Evolutionary conservation across 2,888 invertebrate species (phyloP).

Genomic region (Parnassius smintheus): DNA sequence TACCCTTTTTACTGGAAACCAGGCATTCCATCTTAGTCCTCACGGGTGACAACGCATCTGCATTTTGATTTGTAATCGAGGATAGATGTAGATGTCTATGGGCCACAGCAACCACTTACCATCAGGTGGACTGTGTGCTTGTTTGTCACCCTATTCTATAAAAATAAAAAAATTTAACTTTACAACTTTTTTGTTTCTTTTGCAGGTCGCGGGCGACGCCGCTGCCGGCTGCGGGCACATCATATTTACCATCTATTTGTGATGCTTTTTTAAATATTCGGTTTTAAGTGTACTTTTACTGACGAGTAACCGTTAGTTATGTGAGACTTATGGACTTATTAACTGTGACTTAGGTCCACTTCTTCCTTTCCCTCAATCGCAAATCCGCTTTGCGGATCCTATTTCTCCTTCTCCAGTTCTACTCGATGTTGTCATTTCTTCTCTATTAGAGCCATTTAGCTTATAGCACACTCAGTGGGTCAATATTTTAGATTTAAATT

Average conservation of each 20-base stretch:
- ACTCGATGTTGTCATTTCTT: conserved; percentile 15
- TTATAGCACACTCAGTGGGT: conserved; percentile 12
- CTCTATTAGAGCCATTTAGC: conserved; percentile 20
- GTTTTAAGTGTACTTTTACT: conserved; percentile 40
- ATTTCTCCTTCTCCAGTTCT: conserved; percentile 17
- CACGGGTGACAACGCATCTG: too few relatives aligned
- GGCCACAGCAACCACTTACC: too few relatives aligned
- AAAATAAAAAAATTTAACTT: too few relatives aligned
- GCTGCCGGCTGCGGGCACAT: conserved; percentile 41
- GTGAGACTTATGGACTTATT: conserved; percentile 31
- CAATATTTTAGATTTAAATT: too few relatives aligned
- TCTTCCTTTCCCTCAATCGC: conserved; percentile 13
- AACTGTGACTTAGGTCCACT: conserved; percentile 34
- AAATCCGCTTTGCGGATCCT: conserved; percentile 13
- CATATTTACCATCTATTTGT: conserved; percentile 37
- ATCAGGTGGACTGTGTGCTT: too few relatives aligned
- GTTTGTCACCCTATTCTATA: too few relatives aligned
- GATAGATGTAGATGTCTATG: too few relatives aligned
- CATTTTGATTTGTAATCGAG: too few relatives aligned
- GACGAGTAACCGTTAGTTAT: conserved; percentile 37
- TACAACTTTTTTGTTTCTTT: conserved; percentile 19
- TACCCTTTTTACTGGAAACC: too few relatives aligned
- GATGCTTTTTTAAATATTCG: conserved; percentile 42
- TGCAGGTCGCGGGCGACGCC: conserved; percentile 48
- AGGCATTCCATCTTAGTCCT: too few relatives aligned